Evolutionary conservation across 2,888 invertebrate species (phyloP).

Genomic region (Agrochola lota): DNA sequence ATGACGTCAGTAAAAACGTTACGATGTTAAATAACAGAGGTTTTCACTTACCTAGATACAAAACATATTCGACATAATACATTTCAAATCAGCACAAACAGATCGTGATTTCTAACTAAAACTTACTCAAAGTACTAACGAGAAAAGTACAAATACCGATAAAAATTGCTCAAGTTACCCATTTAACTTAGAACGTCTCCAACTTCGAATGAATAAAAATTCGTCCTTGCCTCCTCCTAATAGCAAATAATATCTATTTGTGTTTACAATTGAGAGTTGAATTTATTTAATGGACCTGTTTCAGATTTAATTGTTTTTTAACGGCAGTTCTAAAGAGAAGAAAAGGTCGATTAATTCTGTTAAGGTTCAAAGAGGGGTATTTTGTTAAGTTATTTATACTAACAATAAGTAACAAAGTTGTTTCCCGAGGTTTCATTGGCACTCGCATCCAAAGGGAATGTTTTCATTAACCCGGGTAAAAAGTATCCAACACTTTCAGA

Average conservation of each 20-base stretch:
- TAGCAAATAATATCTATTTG: constrained; percentile 58
- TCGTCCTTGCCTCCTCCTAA: constrained; percentile 33
- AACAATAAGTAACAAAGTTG: background rate
- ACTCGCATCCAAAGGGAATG: background rate
- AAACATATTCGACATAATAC: constrained; percentile 2
- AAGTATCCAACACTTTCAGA: background rate
- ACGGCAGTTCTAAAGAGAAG: constrained; percentile 12
- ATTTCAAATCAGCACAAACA: constrained; percentile 21
- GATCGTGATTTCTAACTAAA: constrained; percentile 34
- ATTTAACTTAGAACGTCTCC: constrained; percentile 58
- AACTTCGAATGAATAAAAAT: constrained; percentile 60
- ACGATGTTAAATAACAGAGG: background rate
- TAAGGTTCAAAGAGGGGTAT: background rate
- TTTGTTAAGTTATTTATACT: no score
- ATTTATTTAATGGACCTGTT: constrained; percentile 52
- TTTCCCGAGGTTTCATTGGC: background rate
- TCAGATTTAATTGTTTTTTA: constrained; percentile 47
- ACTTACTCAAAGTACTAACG: constrained; percentile 47
- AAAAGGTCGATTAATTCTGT: constrained; percentile 28
- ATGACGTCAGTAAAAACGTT: background rate
- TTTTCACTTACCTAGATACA: background rate
- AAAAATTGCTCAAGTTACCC: constrained; percentile 62
- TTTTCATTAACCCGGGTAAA: background rate
- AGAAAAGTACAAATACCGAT: constrained; percentile 61
- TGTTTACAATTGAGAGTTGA: constrained; percentile 48